Base-by-base conservation (phyloP, 2,113 vertebrate genomes). In the Onychostoma macrolepis region DNA sequence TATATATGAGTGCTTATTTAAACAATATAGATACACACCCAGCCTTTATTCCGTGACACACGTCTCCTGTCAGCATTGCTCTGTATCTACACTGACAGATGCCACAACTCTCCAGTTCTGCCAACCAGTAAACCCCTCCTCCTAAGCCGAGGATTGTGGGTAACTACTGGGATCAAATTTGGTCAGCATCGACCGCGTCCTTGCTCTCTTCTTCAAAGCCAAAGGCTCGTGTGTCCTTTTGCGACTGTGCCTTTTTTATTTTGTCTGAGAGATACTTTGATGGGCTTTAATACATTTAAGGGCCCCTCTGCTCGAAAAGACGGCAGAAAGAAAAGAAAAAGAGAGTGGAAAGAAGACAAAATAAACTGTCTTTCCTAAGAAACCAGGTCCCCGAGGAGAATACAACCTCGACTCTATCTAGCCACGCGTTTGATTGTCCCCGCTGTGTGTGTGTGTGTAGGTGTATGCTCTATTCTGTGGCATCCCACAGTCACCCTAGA, bases 221-320 rank as follows among this genome's bases (percentile, higher is more conserved):
- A 26, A 81, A 43, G 36, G 26, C 26, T 69, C 0, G 26, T 30
- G 19, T 69, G 43, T 83, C 26, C 21, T 53, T 84, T 13, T 83
- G 45, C 15, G n/a, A 5, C 38, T 63, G n/a, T 48, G 61, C 26
- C n/a, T 33, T 48, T 72, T 69, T 56, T 83, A 69, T 83, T 72
- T 19, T n/a, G 30, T 45, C 82, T n/a, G 82, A 83, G 53, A 83
- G 63, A 33, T 65, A 12, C 81, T 83, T 83, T 83, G 81, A 71
- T 69, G 65, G 65, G 26, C 41, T 83, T 48, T 83, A 83, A 83
- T 83, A 83, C 65, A 83, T 83, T 83, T 83, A 71, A 83, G 65
- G 65, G 28, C 26, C 81, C 12, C 81, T 71, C 63, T 71, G 38
- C 63, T 33, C 28, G 7, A 50, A 50, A 83, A 43, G 33, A 81